Evolutionary conservation across 2,113 vertebrate species (phyloP).

Genomic region (Amblyopsis rosae): DNA sequence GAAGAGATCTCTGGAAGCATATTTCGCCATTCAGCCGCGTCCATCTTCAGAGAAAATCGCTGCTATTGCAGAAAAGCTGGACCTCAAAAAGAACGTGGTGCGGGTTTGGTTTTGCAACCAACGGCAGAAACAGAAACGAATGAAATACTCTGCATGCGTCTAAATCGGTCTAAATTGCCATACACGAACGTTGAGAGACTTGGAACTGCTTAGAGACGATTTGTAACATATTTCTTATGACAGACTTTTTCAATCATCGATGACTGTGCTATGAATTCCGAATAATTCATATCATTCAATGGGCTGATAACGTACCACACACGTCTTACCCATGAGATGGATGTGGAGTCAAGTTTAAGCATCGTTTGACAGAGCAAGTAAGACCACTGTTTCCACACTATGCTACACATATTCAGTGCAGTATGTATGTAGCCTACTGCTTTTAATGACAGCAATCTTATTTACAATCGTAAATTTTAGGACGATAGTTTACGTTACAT

Average conservation of each 20-base stretch:
- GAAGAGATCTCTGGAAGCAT: conserved; percentile 96
- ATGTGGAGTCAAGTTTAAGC: conserved; percentile 77
- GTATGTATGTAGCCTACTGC: conserved; percentile 59
- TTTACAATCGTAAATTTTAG: conserved; percentile 43
- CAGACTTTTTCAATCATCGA: conserved; percentile 76
- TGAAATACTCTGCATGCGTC: conserved; percentile 98
- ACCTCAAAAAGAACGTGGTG: conserved; percentile 99
- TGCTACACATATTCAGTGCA: conserved; percentile 65
- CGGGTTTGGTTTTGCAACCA: conserved; percentile 99
- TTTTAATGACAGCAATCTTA: conserved; percentile 62
- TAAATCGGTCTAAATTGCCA: conserved; percentile 63
- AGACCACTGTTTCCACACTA: conserved; percentile 84
- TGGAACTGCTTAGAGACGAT: conserved; percentile 74
- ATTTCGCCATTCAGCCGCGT: conserved; percentile 95
- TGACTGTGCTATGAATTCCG: conserved; percentile 74
- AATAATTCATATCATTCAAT: conserved; percentile 68
- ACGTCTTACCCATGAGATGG: conserved; percentile 68
- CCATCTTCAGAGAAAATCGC: conserved; percentile 98
- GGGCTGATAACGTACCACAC: conserved; percentile 64
- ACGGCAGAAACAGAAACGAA: conserved; percentile 98
- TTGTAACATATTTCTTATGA: conserved; percentile 80
- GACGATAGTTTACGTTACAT: conserved; percentile 41
- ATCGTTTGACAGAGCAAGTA: conserved; percentile 86
- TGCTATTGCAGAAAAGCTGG: conserved; percentile 96
- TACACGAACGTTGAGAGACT: conserved; percentile 59